These are phyloP conservation scores for Drosophila tristis DNA, from an alignment of 1,140 invertebrate genomes.

Conservation along the genomic window DNA sequence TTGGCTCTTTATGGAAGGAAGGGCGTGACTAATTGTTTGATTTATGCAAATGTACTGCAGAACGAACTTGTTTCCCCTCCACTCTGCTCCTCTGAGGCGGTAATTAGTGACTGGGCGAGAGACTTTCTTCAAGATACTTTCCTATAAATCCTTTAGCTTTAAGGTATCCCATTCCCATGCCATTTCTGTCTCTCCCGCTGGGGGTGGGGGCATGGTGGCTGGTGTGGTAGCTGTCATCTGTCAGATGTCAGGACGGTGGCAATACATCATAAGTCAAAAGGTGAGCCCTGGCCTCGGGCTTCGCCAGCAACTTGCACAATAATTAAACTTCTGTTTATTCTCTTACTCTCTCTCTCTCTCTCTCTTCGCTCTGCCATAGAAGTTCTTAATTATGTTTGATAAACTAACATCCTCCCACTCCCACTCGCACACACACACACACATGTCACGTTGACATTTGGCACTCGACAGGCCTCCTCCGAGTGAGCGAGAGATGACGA, in stretches of 20 bases:
- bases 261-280: slow-evolving; percentile 82
- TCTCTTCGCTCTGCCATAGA: slow-evolving; percentile 4
- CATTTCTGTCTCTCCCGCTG: slow-evolving; percentile 18
- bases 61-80: slow-evolving; percentile 34
- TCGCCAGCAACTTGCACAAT: slow-evolving; percentile 61
- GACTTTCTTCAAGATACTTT: too few species aligned
- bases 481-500: slow-evolving; percentile 20
- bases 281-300: slow-evolving; percentile 64
- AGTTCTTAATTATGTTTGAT: slow-evolving; percentile 80
- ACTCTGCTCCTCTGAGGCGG: slow-evolving; percentile 1
- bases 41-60: slow-evolving; percentile 67
- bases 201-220: background rate
- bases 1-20: slow-evolving; percentile 32
- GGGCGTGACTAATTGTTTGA: slow-evolving; percentile 78
- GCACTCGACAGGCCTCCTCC: slow-evolving; percentile 40
- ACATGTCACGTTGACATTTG: slow-evolving; percentile 70
- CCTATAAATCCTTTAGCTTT: slow-evolving; percentile 17
- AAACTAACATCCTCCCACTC: slow-evolving; percentile 54
- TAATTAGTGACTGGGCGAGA: slow-evolving; percentile 32
- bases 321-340: slow-evolving; percentile 82
- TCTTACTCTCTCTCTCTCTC: slow-evolving; percentile 34
- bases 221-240: slow-evolving; percentile 58
- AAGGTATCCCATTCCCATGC: slow-evolving; percentile 23
- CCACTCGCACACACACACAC: slow-evolving; percentile 15
- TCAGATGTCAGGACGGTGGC: slow-evolving; percentile 69